Base-by-base conservation (phyloP, 2,797 vertebrate genomes). In the Xenops minutus region DNA sequence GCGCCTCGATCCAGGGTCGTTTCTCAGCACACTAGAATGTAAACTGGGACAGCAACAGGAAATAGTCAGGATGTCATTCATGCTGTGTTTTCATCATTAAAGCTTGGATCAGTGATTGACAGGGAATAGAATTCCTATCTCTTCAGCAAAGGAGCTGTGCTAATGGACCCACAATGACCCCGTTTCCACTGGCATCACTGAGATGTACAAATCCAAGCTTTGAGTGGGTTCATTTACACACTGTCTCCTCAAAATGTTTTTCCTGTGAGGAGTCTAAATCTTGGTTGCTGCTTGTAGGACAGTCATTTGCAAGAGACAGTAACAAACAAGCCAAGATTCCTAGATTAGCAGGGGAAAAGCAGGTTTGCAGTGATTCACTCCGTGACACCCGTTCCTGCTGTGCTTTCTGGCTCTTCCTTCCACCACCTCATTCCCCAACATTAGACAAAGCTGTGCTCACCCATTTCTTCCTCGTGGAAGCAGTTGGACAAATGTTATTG, bases 11-110 rank as follows among this genome's bases (percentile, higher is more conserved):
- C 96, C 94, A 0, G 98, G 95, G 48, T 99, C 99, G 0, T 96
- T 98, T 84, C 98, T 98, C 95, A 99, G 95, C 44, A 99, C 98
- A 12, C 98, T 99, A 44, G 99, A 98, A 61, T 99, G 99, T 92
- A 99, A 98, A 98, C 99, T 99, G 77, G 64, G 91, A 84, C 44
- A 74, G 75, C 52, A 71, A 66, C 15, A 77, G 85, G 64, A 66
- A 56, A 82, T 2, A 74, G 24, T 54, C 14, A 68, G 12, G 20
- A 56, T 55, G 24, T 27, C n/a, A 52, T 32, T 61, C 36, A 34
- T 2, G 4, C 6, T 46, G 27, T 6, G 41, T 37, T 78, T 76
- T 48, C 20, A 3, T 26, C 41, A 93, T 16, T 46, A 63, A 89
- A 92, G 17, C 37, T 62, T 11, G 37, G 52, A 32, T 67, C 67